Evolutionary conservation across 2,113 vertebrate species (phyloP).

Genomic region (Poeciliopsis retropinna): DNA sequence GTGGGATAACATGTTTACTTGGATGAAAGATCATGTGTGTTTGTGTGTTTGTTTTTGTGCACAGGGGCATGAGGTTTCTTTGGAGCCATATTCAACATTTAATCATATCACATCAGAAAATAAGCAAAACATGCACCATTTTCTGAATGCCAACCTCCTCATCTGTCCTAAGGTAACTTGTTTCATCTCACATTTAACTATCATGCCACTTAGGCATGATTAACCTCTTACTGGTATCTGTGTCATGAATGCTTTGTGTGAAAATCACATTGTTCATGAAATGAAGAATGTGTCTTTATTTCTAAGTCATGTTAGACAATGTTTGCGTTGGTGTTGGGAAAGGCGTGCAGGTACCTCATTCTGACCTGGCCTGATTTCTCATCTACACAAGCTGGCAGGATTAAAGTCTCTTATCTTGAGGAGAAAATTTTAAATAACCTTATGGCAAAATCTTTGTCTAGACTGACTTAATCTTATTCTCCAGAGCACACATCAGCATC

Average conservation of each 20-base stretch:
- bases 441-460: conserved; percentile 31
- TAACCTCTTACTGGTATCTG: background rate
- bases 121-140: conserved; percentile 23
- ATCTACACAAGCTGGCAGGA: conserved; percentile 27
- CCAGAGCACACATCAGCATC: conserved; percentile 13
- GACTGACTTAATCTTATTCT: conserved; percentile 39
- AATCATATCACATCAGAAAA: conserved; percentile 8
- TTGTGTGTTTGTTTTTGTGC: background rate
- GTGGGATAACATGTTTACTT: conserved; percentile 17
- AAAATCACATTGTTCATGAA: conserved; percentile 13
- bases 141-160: conserved; percentile 13
- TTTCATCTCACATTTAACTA: conserved; percentile 24
- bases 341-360: conserved; percentile 28
- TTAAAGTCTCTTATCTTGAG: conserved; percentile 45
- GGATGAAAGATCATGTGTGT: conserved; percentile 5
- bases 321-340: conserved; percentile 29
- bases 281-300: background rate
- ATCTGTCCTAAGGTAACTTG: conserved; percentile 28
- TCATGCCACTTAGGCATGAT: conserved; percentile 1
- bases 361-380: conserved; percentile 25
- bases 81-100: background rate
- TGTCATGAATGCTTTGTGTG: conserved; percentile 25
- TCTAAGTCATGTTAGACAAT: background rate
- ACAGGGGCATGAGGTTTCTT: background rate
- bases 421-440: conserved; percentile 28